Evolutionary conservation across 2,797 vertebrate species (phyloP), one percentile per base, ranked within the genome.

Genomic region (Selene dorsalis): DNA sequence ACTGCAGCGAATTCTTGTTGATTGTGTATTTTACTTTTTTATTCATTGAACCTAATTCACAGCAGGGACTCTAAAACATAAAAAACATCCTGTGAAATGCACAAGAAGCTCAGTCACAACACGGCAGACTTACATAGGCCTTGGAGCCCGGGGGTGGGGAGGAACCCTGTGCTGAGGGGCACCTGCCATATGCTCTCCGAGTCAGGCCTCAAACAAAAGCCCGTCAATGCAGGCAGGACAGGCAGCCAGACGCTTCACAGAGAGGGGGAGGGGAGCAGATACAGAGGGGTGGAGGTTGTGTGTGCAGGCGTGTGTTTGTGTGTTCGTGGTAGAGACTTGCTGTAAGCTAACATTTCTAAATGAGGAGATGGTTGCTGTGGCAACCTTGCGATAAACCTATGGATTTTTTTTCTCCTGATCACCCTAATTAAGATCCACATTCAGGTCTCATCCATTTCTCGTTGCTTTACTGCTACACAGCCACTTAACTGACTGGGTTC

Each of bases 161-260:
- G 84, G 85, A 59, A 65, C 87, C 58, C 89, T 87, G 91, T 93
- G 93, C 90, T 90, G 88, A 91, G 93, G 93, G 93, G 92, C 92
- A 95, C 94, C 94, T 94, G 94, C 95, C 95, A 94, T 95, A 94
- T 94, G 94, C 89, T 94, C 85, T 79, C 39, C 68, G 82, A 92
- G 90, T 92, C 91, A 90, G 84, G 75, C 86, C 91, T 90, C 88
- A 92, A 93, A 94, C 95, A 95, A 94, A 94, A 94, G 93, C 92
- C 87, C 59, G 79, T 91, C 90, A 90, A 89, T 90, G 87, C 80
- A 75, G 85, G 91, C 89, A 85, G 91, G 89, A 88, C 89, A 84
- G 87, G 75, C 89, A 87, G 86, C 79, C 80, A 86, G 86, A 83
- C 77, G 83, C 86, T 84, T 82, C 74, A 69, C 81, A 74, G 76